Evolutionary conservation across 23 tunicate genomes (phyloP).

Genomic region (Styela plicata): DNA sequence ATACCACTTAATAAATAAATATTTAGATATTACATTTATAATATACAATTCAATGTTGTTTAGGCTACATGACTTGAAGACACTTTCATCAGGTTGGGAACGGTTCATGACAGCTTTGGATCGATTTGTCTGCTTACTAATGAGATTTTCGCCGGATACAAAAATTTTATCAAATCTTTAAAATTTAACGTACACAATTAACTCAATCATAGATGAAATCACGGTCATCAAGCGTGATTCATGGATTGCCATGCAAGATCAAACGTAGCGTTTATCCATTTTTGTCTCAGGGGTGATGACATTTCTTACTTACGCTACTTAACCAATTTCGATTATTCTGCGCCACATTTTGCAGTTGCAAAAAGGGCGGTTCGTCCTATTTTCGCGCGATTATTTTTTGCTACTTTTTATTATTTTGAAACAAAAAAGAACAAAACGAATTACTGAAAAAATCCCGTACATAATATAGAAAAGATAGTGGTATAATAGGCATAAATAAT

Average conservation of each 20-base stretch:
- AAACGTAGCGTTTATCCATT: neutral
- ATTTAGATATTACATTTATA: too few species aligned
- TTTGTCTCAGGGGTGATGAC: neutral
- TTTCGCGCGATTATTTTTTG: neutral
- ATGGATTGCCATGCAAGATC: neutral
- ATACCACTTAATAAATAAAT: too few species aligned
- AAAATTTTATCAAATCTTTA: neutral
- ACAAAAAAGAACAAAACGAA: neutral
- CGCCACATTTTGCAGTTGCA: neutral
- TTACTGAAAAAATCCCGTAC: too few species aligned
- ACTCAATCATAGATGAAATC: too few species aligned
- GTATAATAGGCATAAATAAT: neutral
- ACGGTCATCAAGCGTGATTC: too few species aligned
- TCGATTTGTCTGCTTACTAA: neutral
- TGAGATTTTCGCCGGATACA: neutral
- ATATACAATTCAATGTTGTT: neutral
- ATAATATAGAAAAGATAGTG: neutral
- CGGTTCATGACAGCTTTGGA: constrained; percentile 1
- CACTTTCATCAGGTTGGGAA: neutral
- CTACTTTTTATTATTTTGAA: too few species aligned
- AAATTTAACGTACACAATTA: too few species aligned
- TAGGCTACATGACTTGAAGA: neutral
- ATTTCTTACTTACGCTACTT: neutral
- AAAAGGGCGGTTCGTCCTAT: neutral
- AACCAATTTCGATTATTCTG: neutral